A percentile compares a stretch with the other conserved stretches of the same genome.
Evolutionary conservation across 2,797 vertebrate species (phyloP).

Genomic region (Poeciliopsis turneri): DNA sequence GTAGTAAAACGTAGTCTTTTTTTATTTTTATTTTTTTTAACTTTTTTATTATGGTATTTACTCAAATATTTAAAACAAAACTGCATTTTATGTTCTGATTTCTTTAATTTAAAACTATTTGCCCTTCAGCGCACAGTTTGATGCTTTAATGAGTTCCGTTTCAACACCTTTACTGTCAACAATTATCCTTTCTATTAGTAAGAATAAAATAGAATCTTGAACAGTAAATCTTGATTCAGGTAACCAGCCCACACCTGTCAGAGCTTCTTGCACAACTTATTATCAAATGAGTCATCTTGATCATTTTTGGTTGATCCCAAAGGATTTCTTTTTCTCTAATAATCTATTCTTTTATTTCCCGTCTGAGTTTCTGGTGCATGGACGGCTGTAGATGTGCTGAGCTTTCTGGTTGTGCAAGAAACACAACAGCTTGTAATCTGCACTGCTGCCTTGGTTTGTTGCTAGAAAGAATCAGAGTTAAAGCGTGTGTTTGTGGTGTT

Average conservation of each 20-base stretch:
- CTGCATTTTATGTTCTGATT: not conserved
- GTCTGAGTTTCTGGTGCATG: slow-evolving; percentile 4
- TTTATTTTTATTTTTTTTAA: no score
- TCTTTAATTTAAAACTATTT: not conserved
- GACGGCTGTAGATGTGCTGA: not conserved
- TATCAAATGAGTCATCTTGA: slow-evolving; percentile 33
- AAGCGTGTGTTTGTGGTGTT: not conserved
- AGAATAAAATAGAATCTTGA: not conserved
- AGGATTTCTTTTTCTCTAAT: slow-evolving; percentile 43
- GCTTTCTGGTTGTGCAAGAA: slow-evolving; percentile 28
- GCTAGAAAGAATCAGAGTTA: slow-evolving; percentile 2
- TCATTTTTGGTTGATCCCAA: slow-evolving; percentile 37
- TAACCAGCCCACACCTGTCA: not conserved
- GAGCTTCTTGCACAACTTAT: slow-evolving; percentile 23
- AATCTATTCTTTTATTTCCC: slow-evolving; percentile 29
- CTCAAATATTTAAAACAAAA: not conserved
- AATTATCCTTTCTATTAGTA: not conserved
- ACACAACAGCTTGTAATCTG: slow-evolving; percentile 10
- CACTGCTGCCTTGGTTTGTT: slow-evolving; percentile 1
- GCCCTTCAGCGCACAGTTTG: not conserved
- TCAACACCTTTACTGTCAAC: not conserved
- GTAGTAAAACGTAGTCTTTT: not conserved
- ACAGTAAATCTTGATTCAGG: not conserved
- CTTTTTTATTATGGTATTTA: not conserved
- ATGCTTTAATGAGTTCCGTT: not conserved